Percentiles rank a stretch among this genome's conserved stretches.
These are phyloP conservation scores for Operophtera brumata DNA, from an alignment of 2,888 invertebrate species.

Conservation along the genomic window DNA sequence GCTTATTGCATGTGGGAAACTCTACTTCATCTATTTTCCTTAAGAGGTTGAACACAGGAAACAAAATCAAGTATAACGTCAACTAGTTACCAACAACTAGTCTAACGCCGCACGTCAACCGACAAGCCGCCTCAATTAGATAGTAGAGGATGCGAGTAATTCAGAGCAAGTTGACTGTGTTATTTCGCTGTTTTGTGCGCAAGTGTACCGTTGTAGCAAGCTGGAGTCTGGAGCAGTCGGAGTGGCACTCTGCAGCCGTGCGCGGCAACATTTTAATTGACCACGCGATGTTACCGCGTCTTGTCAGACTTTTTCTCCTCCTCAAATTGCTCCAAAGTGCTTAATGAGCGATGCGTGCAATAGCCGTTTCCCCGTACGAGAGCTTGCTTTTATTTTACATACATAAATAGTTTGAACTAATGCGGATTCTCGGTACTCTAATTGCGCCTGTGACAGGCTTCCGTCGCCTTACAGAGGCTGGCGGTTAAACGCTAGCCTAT, in stretches of 20 bases:
- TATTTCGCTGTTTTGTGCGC: conserved; percentile 51
- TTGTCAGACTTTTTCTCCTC: conserved; percentile 75
- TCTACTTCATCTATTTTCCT: conserved; percentile 2
- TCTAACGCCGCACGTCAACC: conserved; percentile 34
- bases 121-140: conserved; percentile 54
- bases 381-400: conserved; percentile 78
- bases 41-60: conserved; percentile 14
- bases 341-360: conserved; percentile 81
- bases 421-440: conserved; percentile 79
- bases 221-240: conserved; percentile 24
- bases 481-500: conserved; percentile 51
- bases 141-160: conserved; percentile 69
- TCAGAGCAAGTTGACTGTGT: conserved; percentile 55
- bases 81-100: conserved; percentile 22
- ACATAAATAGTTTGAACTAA: conserved; percentile 80
- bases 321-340: conserved; percentile 80
- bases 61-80: conserved; percentile 29
- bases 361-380: conserved; percentile 78
- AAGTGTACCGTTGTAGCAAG: conserved; percentile 31
- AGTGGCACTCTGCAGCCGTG: conserved; percentile 58
- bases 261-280: conserved; percentile 77
- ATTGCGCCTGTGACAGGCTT: conserved; percentile 79
- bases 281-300: conserved; percentile 76
- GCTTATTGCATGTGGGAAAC: neutral
- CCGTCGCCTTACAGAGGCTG: conserved; percentile 72